Evolutionary conservation across 2,113 vertebrate species (phyloP).

Genomic region (Odontophorus gujanensis): DNA sequence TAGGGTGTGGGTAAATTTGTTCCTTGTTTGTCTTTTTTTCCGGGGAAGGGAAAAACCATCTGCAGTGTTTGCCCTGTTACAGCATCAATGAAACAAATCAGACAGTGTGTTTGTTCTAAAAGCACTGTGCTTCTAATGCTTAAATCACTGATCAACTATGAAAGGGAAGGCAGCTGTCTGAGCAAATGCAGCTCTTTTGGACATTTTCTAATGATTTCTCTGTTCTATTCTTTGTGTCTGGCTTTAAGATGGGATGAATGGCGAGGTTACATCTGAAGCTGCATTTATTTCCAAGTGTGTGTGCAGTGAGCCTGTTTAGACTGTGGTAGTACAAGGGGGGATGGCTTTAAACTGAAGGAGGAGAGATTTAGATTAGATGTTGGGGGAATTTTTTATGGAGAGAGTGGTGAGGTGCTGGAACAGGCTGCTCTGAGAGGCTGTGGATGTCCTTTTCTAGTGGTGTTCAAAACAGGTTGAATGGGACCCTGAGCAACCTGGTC

Average conservation of each 20-base stretch:
- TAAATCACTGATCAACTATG: background rate
- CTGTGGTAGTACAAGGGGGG: too few species aligned
- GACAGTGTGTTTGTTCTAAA: background rate
- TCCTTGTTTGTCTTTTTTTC: background rate
- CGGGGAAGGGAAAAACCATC: background rate
- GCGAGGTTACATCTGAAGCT: background rate
- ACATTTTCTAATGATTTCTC: background rate
- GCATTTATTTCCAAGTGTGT: accelerated
- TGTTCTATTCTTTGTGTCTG: background rate
- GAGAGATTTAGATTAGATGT: too few species aligned
- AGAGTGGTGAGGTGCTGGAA: too few species aligned
- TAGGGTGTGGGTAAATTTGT: background rate
- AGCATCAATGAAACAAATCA: background rate
- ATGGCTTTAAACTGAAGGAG: too few species aligned
- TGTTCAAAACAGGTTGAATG: too few species aligned
- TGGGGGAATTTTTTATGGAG: too few species aligned
- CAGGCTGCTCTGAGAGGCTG: too few species aligned
- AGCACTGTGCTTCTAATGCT: background rate
- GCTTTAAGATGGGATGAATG: background rate
- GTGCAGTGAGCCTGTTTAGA: background rate
- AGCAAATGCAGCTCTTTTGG: background rate
- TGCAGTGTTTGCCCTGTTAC: background rate
- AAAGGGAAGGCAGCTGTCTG: background rate
- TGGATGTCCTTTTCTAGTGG: too few species aligned
- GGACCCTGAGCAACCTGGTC: too few species aligned